Evolutionary conservation across 64 coral and sea anemone species (phyloP).

Genomic region (Stichodactyla helianthus): DNA sequence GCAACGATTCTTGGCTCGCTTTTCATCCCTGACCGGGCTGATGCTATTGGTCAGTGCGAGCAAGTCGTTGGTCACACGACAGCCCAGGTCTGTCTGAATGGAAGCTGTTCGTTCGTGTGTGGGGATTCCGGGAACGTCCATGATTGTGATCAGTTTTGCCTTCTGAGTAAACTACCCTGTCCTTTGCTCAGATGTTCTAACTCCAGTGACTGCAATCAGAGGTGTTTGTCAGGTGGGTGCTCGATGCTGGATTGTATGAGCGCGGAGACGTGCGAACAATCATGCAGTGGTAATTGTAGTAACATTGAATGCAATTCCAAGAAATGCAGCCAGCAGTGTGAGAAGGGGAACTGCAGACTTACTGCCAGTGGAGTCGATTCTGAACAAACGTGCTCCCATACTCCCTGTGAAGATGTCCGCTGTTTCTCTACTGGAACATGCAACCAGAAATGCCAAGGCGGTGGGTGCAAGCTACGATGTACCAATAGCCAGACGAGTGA

Average conservation of each 20-base stretch:
- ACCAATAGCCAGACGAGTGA: neutral
- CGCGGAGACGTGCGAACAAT: neutral
- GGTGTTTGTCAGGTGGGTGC: constrained; percentile 2
- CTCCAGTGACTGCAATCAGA: constrained; percentile 8
- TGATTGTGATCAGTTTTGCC: constrained; percentile 20
- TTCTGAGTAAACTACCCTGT: neutral
- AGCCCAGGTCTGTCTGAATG: neutral
- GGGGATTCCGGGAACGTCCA: neutral
- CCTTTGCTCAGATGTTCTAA: constrained; percentile 17
- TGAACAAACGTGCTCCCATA: neutral
- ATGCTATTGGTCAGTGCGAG: neutral
- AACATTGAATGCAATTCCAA: constrained; percentile 15
- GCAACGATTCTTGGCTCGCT: neutral
- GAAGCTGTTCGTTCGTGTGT: constrained; percentile 7
- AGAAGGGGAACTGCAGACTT: constrained; percentile 1
- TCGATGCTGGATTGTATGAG: neutral
- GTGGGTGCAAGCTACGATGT: constrained; percentile 7
- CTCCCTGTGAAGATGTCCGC: neutral
- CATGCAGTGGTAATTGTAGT: constrained; percentile 10
- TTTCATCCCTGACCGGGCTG: neutral
- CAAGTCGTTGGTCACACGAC: constrained; percentile 15
- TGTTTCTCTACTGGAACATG: neutral
- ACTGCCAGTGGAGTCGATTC: neutral
- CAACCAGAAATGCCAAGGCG: constrained; percentile 17
- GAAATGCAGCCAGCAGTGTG: constrained; percentile 23